Evolutionary conservation across 2,113 vertebrate genomes (phyloP).

Genomic region (Mobula hypostoma): DNA sequence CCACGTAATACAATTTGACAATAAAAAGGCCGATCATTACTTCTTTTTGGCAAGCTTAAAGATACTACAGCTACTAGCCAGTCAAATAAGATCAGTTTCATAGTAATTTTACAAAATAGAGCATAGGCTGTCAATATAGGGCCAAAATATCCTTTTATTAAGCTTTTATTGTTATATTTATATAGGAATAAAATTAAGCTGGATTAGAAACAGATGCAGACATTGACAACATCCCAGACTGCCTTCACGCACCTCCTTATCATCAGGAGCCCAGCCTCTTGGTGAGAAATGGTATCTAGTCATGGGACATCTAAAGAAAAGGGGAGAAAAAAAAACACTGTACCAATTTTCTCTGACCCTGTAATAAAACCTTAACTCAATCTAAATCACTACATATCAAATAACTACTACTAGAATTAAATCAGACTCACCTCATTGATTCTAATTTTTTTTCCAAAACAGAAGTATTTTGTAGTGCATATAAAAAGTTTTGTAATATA

Average conservation of each 20-base stretch:
- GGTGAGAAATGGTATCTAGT: slow-evolving; percentile 11
- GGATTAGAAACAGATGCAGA: neutral
- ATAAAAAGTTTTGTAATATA: neutral
- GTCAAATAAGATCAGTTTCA: neutral
- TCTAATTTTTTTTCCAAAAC: neutral
- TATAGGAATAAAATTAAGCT: neutral
- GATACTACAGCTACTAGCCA: neutral
- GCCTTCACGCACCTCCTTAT: neutral
- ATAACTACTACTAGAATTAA: neutral
- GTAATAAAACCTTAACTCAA: neutral
- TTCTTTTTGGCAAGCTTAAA: neutral
- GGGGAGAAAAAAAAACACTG: neutral
- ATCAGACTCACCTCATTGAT: neutral
- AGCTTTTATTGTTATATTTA: neutral
- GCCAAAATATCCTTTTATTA: neutral
- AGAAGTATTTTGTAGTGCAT: neutral
- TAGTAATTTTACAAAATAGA: neutral
- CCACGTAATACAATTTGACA: neutral
- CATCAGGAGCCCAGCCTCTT: neutral
- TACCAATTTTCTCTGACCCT: neutral
- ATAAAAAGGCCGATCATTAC: neutral
- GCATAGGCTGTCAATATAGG: neutral
- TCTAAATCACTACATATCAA: neutral
- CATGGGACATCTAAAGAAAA: slow-evolving; percentile 11
- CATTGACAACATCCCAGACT: neutral